Evolutionary conservation across 2,113 vertebrate species (phyloP).

Genomic region (Balaeniceps rex): DNA sequence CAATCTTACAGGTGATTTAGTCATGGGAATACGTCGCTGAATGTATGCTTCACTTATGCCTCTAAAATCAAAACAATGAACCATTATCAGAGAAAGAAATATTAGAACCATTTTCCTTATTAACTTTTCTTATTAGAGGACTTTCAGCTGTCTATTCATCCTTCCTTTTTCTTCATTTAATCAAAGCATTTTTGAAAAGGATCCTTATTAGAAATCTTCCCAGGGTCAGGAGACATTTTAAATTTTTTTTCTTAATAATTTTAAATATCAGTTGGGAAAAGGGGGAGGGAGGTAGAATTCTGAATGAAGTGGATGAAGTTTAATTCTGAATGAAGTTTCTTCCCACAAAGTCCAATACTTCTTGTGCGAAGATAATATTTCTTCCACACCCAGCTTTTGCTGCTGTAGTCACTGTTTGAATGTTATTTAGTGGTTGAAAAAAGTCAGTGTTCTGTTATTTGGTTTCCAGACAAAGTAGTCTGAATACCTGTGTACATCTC

Average conservation of each 20-base stretch:
- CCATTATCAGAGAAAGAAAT: constrained; percentile 79
- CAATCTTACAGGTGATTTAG: constrained; percentile 76
- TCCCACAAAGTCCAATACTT: neutral
- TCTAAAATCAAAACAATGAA: constrained; percentile 81
- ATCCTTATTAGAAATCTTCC: neutral
- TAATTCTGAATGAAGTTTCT: neutral
- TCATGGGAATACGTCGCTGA: constrained; percentile 62
- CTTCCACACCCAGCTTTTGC: neutral
- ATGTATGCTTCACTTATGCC: constrained; percentile 72
- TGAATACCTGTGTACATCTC: neutral
- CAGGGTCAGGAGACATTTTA: neutral
- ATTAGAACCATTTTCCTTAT: constrained; percentile 76
- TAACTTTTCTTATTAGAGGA: constrained; percentile 74
- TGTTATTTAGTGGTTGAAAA: neutral
- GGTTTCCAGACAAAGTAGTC: neutral
- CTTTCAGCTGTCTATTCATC: constrained; percentile 57
- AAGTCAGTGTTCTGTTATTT: neutral
- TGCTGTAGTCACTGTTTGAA: neutral
- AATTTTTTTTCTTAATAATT: constrained; percentile 2
- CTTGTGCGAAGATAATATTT: neutral
- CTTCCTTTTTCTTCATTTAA: constrained; percentile 46
- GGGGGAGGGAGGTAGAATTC: neutral
- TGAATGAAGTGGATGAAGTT: neutral
- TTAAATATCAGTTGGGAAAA: neutral
- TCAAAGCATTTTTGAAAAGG: constrained; percentile 32